These are phyloP conservation scores for Lasiurus borealis DNA, from an alignment of 2,113 vertebrate genomes.

Conservation along the genomic window DNA sequence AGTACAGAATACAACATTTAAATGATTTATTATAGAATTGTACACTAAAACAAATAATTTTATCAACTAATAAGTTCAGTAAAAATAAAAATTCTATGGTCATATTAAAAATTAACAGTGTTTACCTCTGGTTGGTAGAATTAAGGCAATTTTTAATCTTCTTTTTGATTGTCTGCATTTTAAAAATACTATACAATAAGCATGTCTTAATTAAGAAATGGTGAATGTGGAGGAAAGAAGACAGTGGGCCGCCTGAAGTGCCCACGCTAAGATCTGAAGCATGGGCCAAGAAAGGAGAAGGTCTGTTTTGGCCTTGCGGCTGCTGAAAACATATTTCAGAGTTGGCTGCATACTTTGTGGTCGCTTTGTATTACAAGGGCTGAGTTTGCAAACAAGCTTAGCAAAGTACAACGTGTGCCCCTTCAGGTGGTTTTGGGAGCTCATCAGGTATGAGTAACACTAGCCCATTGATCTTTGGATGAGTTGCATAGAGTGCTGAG, in stretches of 20 bases:
- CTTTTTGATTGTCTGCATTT: neutral
- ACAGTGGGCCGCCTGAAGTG: neutral
- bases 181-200: neutral
- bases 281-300: neutral
- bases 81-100: neutral
- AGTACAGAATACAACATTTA: neutral
- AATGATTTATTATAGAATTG: neutral
- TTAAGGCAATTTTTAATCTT: neutral
- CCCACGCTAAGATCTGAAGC: neutral
- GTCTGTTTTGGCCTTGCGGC: neutral
- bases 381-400: slow-evolving; percentile 71
- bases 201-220: neutral
- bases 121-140: neutral
- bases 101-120: neutral
- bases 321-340: slow-evolving; percentile 62
- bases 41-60: neutral
- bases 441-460: slow-evolving; percentile 85
- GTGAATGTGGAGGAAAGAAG: neutral
- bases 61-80: neutral
- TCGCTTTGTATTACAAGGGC: slow-evolving; percentile 73
- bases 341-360: slow-evolving; percentile 33
- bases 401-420: slow-evolving; percentile 62
- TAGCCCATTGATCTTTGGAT: slow-evolving; percentile 84
- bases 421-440: slow-evolving; percentile 77
- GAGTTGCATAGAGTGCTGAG: slow-evolving; percentile 73